These are phyloP conservation scores for Fistularia tabacaria DNA, from an alignment of 2,797 vertebrate genomes.

Conservation along the genomic window DNA sequence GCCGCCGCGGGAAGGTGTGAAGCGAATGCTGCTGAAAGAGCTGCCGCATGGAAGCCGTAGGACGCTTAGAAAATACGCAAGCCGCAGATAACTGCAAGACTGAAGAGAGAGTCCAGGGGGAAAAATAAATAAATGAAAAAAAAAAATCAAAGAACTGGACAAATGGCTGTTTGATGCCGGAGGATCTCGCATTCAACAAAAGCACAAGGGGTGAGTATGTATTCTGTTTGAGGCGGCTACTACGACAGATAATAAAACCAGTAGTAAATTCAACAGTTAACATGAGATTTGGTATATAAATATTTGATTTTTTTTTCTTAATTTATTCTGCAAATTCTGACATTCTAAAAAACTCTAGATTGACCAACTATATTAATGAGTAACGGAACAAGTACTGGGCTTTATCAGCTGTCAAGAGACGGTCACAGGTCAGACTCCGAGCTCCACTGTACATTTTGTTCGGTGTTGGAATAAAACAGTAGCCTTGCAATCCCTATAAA, in stretches of 20 bases:
- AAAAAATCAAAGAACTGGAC: slow-evolving; percentile 24
- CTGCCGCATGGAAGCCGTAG: slow-evolving; percentile 8
- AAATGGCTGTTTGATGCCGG: slow-evolving; percentile 18
- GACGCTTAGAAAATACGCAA: slow-evolving; percentile 8
- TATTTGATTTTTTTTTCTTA: slow-evolving; percentile 2
- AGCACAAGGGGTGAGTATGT: slow-evolving; percentile 53
- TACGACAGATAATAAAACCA: slow-evolving; percentile 40
- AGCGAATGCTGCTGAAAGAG: slow-evolving; percentile 27
- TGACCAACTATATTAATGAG: slow-evolving; percentile 24
- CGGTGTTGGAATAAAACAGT: slow-evolving; percentile 1
- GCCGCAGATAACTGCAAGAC: slow-evolving; percentile 28
- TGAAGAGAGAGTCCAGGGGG: slow-evolving; percentile 23
- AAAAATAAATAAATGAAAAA: slow-evolving; percentile 1
- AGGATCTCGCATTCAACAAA: slow-evolving; percentile 28
- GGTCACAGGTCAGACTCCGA: slow-evolving; percentile 12
- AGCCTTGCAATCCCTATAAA: slow-evolving; percentile 1
- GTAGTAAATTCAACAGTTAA: slow-evolving; percentile 37
- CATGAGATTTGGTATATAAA: slow-evolving; percentile 11
- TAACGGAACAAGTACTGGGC: slow-evolving; percentile 33
- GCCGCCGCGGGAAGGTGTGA: slow-evolving; percentile 47
- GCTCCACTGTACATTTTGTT: slow-evolving; percentile 10
- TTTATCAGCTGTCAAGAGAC: slow-evolving; percentile 41
- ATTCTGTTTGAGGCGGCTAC: slow-evolving; percentile 48
- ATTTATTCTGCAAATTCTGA: slow-evolving; percentile 19
- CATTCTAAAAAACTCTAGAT: slow-evolving; percentile 16